Evolutionary conservation across 2,888 invertebrate genomes (phyloP).

Genomic region (Pediacus dermestoides): DNA sequence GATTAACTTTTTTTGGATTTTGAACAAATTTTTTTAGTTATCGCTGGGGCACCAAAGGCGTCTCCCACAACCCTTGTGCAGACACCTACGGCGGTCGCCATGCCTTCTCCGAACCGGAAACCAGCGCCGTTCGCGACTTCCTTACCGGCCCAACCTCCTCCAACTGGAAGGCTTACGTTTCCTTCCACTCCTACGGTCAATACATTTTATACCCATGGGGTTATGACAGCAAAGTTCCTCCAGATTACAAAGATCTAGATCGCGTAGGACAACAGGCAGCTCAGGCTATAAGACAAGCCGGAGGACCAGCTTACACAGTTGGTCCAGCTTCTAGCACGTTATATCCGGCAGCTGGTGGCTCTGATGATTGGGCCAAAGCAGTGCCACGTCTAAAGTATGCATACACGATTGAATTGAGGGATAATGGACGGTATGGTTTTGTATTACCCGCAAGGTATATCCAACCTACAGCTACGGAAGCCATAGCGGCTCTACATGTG

Average conservation of each 20-base stretch:
- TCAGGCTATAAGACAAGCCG: slow-evolving; percentile 58
- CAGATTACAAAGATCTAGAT: slow-evolving; percentile 68
- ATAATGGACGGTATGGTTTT: slow-evolving; percentile 81
- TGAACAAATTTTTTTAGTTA: slow-evolving; percentile 51
- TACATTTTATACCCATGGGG: slow-evolving; percentile 86
- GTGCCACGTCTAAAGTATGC: slow-evolving; percentile 77
- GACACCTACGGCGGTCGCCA: slow-evolving; percentile 76
- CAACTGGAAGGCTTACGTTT: slow-evolving; percentile 67
- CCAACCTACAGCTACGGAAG: slow-evolving; percentile 70
- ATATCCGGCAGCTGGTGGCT: slow-evolving; percentile 78
- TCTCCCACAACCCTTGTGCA: slow-evolving; percentile 76
- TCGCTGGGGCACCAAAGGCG: slow-evolving; percentile 83
- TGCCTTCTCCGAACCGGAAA: slow-evolving; percentile 86
- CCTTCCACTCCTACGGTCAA: slow-evolving; percentile 84
- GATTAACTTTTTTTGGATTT: background rate
- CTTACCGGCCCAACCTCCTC: slow-evolving; percentile 41
- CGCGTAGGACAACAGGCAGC: slow-evolving; percentile 67
- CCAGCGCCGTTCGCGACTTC: slow-evolving; percentile 58
- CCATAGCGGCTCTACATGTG: slow-evolving; percentile 65
- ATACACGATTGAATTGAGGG: slow-evolving; percentile 85
- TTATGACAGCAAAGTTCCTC: slow-evolving; percentile 67
- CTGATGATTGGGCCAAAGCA: slow-evolving; percentile 91
- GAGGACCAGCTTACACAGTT: slow-evolving; percentile 66
- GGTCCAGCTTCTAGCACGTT: slow-evolving; percentile 75
- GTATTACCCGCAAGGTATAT: slow-evolving; percentile 78